Base-by-base conservation (phyloP, 2,797 vertebrate genomes). In the Mallotus villosus region DNA sequence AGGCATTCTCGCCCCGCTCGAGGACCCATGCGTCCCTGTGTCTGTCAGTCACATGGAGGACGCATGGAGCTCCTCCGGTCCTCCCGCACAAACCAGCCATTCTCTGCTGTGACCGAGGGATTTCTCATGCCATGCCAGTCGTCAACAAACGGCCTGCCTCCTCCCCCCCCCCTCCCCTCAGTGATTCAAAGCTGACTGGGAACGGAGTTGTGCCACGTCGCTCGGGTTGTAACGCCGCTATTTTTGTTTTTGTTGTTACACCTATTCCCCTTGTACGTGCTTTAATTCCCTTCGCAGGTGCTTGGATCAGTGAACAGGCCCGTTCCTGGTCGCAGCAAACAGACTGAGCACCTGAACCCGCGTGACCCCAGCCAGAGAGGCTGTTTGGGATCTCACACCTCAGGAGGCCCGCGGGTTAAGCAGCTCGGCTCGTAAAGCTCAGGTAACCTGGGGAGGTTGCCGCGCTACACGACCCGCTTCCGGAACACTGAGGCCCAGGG, bases 301-400 rank as follows among this genome's bases (percentile, higher is more conserved):
- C 41, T 46, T 46, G 11, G 41, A 14, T 14, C 41, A 46, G 12
- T 12, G 8, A 7, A 14, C 41, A 46, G 41, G 41, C 11, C 11
- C 41, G 41, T 46, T 46, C 41, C 41, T 46, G 41, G 41, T 46
- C 1, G 41, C 41, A 14, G 41, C 41, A 46, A 46, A 84, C 78
- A 75, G 9, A 72, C 58, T 69, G 75, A 70, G 60, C 41, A 70
- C 64, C 46, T 73, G 62, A 53, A 62, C 77, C 71, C 68, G n/a
- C 9, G 66, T 71, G 68, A 80, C 70, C 70, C 68, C 70, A 55
- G 67, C 70, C 17, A 69, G 75, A 74, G 73, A 83, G 87, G 77
- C 80, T 76, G 78, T 82, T 86, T 87, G 57, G 75, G 80, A 84
- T 66, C 80, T 67, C 83, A 84, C 86, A 90, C 88, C 82, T 89